Conservation (phyloP, 2,113 vertebrate genomes). For the Panurus biarmicus region DNA sequence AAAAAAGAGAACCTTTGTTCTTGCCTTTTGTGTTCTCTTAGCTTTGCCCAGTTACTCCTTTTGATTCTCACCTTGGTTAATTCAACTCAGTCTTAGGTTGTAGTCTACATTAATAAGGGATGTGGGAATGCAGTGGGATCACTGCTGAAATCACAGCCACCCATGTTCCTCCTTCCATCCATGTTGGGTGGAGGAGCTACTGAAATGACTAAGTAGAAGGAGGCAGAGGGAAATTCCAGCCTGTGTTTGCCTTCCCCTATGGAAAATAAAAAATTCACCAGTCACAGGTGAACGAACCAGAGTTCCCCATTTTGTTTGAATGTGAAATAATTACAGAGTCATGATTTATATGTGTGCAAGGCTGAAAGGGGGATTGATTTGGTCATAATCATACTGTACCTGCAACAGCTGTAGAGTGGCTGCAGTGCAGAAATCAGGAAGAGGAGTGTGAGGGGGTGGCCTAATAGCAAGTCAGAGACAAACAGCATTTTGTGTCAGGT, state of each 20-base stretch:
- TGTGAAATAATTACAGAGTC: background rate
- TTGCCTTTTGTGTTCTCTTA: background rate
- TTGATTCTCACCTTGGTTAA: background rate
- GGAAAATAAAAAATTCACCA: background rate
- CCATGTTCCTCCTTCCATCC: background rate
- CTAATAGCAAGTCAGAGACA: background rate
- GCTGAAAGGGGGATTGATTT: background rate
- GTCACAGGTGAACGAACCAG: accelerated
- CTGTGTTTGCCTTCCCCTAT: background rate
- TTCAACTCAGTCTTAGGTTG: background rate
- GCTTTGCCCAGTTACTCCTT: background rate
- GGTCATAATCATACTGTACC: background rate
- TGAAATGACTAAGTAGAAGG: background rate
- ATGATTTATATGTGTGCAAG: background rate
- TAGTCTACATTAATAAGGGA: background rate
- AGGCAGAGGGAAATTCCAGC: background rate
- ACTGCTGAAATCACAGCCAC: background rate
- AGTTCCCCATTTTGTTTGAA: background rate
- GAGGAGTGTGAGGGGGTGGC: background rate
- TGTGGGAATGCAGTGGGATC: background rate
- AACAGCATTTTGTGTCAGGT: background rate
- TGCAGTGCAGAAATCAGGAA: background rate
- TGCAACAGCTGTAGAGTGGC: background rate
- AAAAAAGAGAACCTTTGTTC: background rate
- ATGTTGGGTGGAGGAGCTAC: background rate